phyloP scores from a whole-genome alignment of 1,140 invertebrate genomes.

The Zeugodacus cucurbitae region DNA sequence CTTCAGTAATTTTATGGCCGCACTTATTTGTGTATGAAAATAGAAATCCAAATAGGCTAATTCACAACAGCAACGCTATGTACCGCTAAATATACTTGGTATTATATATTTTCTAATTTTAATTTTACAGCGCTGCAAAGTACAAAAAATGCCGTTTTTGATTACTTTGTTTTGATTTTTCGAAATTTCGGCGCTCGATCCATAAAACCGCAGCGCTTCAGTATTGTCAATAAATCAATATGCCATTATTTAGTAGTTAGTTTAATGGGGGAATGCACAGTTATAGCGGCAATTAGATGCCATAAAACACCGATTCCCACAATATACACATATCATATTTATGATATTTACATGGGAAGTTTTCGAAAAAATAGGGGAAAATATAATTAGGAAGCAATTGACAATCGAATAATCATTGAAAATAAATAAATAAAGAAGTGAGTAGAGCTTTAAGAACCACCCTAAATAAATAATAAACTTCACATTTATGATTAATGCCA shows the following conservation, averaged over 20 bases:
- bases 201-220: not conserved
- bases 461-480: too few species aligned
- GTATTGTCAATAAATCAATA: not conserved
- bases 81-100: not conserved
- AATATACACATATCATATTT: not conserved
- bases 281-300: not conserved
- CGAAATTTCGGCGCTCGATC: not conserved
- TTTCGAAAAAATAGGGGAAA: not conserved
- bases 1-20: not conserved
- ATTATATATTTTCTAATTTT: not conserved
- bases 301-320: slow-evolving; percentile 15
- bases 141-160: not conserved
- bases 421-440: too few species aligned
- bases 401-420: too few species aligned
- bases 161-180: not conserved
- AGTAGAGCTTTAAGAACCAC: too few species aligned
- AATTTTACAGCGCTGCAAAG: not conserved
- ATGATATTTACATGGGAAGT: slow-evolving; percentile 8
- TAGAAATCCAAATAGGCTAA: not conserved
- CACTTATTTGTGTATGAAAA: not conserved
- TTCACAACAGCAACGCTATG: not conserved
- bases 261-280: not conserved
- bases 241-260: not conserved
- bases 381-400: too few species aligned
- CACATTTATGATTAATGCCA: not conserved